Conservation (phyloP, 2,797 vertebrate species). For the Ctenochaetus hawaiiensis region DNA sequence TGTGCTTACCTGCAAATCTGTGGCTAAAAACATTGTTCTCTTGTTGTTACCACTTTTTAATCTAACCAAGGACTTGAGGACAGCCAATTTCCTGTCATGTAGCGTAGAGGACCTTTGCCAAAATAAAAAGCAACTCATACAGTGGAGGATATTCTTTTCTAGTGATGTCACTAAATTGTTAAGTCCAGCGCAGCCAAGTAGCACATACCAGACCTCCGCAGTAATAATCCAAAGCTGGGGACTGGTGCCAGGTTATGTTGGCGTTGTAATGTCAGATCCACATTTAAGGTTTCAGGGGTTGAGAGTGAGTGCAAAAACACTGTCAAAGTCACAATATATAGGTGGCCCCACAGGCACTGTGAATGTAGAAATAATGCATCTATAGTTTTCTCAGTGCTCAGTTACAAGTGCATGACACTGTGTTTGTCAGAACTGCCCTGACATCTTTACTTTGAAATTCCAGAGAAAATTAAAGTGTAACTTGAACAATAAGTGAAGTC, state of each 20-base stretch:
- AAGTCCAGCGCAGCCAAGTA: constrained; percentile 52
- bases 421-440: not conserved
- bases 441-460: not conserved
- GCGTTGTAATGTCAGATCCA: constrained; percentile 59
- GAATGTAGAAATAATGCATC: not conserved
- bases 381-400: constrained; percentile 20
- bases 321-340: not conserved
- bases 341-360: not conserved
- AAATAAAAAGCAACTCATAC: constrained; percentile 40
- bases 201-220: constrained; percentile 74
- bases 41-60: constrained; percentile 30
- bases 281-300: constrained; percentile 50
- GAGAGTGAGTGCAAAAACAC: constrained; percentile 39
- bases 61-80: constrained; percentile 8
- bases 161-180: constrained; percentile 66
- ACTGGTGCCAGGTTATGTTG: constrained; percentile 66
- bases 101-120: constrained; percentile 8
- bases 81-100: constrained; percentile 26
- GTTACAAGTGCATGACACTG: not conserved
- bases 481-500: not conserved
- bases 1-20: constrained; percentile 47
- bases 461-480: constrained; percentile 1
- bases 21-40: constrained; percentile 21
- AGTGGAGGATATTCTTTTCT: constrained; percentile 47
- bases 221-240: constrained; percentile 69